Base-by-base conservation (phyloP, 2,797 vertebrate genomes). In the Cuniculus paca region DNA sequence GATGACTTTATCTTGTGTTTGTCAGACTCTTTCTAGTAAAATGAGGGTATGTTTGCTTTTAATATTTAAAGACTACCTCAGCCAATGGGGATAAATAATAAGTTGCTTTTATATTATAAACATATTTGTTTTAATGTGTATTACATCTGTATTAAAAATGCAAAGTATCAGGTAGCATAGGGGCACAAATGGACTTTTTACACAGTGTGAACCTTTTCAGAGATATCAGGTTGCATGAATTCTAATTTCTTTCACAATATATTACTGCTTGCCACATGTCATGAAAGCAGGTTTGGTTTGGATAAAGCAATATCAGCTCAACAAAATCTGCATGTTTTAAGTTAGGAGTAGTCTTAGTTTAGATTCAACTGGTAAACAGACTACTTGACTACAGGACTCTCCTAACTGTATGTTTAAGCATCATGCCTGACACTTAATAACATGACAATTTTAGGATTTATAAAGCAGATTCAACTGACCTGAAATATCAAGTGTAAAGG, bases 151-250 rank as follows among this genome's bases (percentile, higher is more conserved):
- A 54, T 93, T 92, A 93, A 95, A 96, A 96, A 96, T 94, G 50
- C 48, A 80, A 74, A 94, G 88, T 94, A 65, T 83, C 75, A 90
- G 48, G 58, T 90, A 65, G 79, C 48, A 10, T 39, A 72, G 77
- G 74, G 58, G 50, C 84, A 95, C 90, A 98, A 98, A 97, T 97
- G 97, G 96, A 97, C 86, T 95, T 97, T 97, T 97, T 97, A 97
- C 95, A 96, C 84, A 96, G 97, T 97, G 97, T 58, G 81, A 97
- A 91, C 52, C 63, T 91, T 95, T 95, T 90, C 77, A 95, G 81
- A 95, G 86, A 75, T 95, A 97, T 98, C 93, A 36, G 77, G 42
- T 98, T 97, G 31, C 96, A 90, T 31, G 81, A 70, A 74, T 88
- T 58, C 72, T 81, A 72, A 92, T 97, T 96, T 96, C 48, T 95